These are phyloP conservation scores for Apocheima hispidaria DNA, from an alignment of 2,888 invertebrate species.

Conservation along the genomic window DNA sequence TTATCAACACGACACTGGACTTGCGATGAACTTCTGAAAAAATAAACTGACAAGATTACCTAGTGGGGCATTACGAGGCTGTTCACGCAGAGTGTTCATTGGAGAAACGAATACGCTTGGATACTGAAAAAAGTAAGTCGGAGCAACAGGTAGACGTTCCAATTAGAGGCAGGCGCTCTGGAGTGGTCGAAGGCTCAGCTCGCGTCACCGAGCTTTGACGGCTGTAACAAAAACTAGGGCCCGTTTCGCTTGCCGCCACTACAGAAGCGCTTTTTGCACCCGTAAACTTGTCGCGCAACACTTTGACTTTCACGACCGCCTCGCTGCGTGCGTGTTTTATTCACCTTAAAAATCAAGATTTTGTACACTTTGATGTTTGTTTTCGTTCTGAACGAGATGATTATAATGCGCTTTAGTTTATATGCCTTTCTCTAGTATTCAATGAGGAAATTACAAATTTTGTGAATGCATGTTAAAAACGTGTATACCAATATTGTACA, in stretches of 20 bases:
- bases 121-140: slow-evolving; percentile 68
- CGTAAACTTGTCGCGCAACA: slow-evolving; percentile 71
- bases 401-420: not conserved
- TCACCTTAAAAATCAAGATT: slow-evolving; percentile 37
- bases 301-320: slow-evolving; percentile 74
- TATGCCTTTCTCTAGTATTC: too few species aligned
- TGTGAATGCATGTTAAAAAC: too few species aligned
- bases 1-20: slow-evolving; percentile 34
- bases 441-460: too few species aligned
- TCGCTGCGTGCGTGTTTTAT: slow-evolving; percentile 53
- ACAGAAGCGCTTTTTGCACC: slow-evolving; percentile 74
- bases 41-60: slow-evolving; percentile 46
- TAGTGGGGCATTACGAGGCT: slow-evolving; percentile 66
- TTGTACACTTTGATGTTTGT: slow-evolving; percentile 40
- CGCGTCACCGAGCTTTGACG: slow-evolving; percentile 80
- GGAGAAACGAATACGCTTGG: slow-evolving; percentile 63
- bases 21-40: slow-evolving; percentile 22
- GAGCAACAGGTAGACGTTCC: slow-evolving; percentile 84
- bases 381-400: slow-evolving; percentile 21
- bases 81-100: slow-evolving; percentile 74
- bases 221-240: slow-evolving; percentile 76
- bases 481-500: too few species aligned
- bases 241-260: slow-evolving; percentile 75
- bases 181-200: slow-evolving; percentile 73
- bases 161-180: slow-evolving; percentile 80